Base-by-base conservation (phyloP, 2,797 vertebrate genomes). In the Fistularia tabacaria region DNA sequence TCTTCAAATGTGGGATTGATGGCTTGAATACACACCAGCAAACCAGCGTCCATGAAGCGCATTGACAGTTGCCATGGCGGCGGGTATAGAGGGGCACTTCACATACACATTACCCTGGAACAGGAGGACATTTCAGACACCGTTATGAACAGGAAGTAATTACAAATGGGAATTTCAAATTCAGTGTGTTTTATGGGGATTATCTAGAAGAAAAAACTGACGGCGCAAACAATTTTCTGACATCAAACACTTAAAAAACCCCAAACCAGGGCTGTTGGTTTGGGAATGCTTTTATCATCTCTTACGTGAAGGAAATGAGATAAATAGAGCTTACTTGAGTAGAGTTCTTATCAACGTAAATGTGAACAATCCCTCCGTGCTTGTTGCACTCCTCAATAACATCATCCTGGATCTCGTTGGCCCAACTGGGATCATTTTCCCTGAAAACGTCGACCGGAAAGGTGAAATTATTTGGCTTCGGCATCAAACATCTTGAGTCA, bases 351-450 rank as follows among this genome's bases (percentile, higher is more conserved):
- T 99, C 97, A 41, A 99, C 95, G 12, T 98, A 99, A 83, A 98
- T 97, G 86, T 98, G 96, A 81, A 98, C 93, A 53, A 99, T 90
- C 71, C 96, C 97, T 69, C 97, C 97, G 0, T 98, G 97, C 87
- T 98, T 98, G 90, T 96, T 98, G 88, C 97, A 99, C 84, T 99
- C 97, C 65, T 98, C 96, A 62, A 98, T 98, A 9, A 99, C 96
- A 82, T 99, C 97, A 73, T 99, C 97, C 63, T 96, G 93, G 79
- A 99, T 99, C 84, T 99, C 97, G 36, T 80, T 84, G 64, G 97
- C 95, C 97, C 96, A 99, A 73, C 77, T 86, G 3, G 87, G 89
- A 50, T 91, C 90, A 0, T 91, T 91, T 75, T 93, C 91, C 54
- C 91, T 92, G 57, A 14, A 59, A 62, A 50, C 39, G 8, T n/a